These are phyloP conservation scores for Alouatta palliata DNA, from an alignment of 2,113 vertebrate genomes.

Conservation along the genomic window DNA sequence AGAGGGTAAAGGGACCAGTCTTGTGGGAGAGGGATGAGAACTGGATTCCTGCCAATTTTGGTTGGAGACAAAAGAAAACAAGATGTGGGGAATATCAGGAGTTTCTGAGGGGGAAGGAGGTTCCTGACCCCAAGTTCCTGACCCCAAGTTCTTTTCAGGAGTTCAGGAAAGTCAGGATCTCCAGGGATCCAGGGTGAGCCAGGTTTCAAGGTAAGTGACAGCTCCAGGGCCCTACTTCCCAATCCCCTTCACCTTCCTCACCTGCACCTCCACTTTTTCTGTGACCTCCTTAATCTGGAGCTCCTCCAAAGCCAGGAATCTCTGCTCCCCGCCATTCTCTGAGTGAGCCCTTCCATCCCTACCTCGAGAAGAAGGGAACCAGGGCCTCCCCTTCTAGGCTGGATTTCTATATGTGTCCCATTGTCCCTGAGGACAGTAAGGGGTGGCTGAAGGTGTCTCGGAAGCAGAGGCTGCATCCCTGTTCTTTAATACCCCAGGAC, in stretches of 20 bases:
- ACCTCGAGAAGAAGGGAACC: not conserved
- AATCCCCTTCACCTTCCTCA: no score
- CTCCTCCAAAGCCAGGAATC: not conserved
- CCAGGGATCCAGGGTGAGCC: slow-evolving; percentile 91
- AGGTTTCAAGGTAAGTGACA: slow-evolving; percentile 88
- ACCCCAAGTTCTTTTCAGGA: slow-evolving; percentile 83
- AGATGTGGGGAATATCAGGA: not conserved
- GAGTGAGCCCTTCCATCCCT: not conserved
- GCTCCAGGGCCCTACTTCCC: no score
- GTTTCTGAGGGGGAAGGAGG: not conserved
- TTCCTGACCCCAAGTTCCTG: no score
- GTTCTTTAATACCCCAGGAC: not conserved
- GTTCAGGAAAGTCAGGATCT: slow-evolving; percentile 90
- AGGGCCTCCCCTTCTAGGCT: not conserved
- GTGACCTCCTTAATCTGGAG: not conserved
- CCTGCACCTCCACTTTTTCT: not conserved
- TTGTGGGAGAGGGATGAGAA: no score
- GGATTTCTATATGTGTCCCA: not conserved
- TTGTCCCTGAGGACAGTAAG: not conserved
- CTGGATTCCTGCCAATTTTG: not conserved
- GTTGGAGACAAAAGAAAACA: not conserved
- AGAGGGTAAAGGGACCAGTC: not conserved
- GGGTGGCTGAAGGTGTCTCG: not conserved
- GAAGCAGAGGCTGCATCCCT: not conserved
- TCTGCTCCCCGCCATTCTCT: not conserved